Base-by-base conservation (phyloP, 2,113 vertebrate species). In the Sinocyclocheilus anshuiensis region DNA sequence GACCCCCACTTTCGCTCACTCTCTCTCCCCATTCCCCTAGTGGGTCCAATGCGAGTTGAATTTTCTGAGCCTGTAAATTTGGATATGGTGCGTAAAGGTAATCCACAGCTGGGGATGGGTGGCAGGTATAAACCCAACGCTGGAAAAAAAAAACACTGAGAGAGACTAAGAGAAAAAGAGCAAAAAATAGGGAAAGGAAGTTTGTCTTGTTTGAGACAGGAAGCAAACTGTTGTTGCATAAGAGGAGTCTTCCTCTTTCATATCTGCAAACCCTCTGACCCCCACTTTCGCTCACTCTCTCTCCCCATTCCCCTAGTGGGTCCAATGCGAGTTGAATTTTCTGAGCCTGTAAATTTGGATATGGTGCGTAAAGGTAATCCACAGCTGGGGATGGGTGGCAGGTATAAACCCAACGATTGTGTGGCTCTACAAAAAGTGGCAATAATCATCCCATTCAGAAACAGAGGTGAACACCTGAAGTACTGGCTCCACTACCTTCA, bases 401-500 rank as follows among this genome's bases (percentile, higher is more conserved):
- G 85, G 63, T 95, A 92, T 74, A 81, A 88, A 24, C 96, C 96
- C 0, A 90, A 87, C 16, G 86, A 96, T 86, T 97, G 96, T 63
- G 6, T 90, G 87, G 95, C 96, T 6, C 92, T 94, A 82, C 95
- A 97, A 91, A 96, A 96, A 90, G 96, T 97, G 84, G 96, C 96
- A 61, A 85, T 97, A 88, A 95, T 97, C 77, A 96, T 97, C 85
- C 96, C 96, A 0, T 97, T 96, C 92, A 94, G 96, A 86, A 95
- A 96, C 63, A 94, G 96, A 74, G 95, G 95, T 59, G 93, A 96
- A 20, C 96, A 97, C 79, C 93, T 97, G 77, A 96, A 95, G 83
- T 95, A 95, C 63, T 96, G 96, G 95, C 93, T 97, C 0, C 93
- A 94, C 88, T 96, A 95, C 85, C 89, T 97, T 81, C 96, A 97